Evolutionary conservation across 2,888 invertebrate species (phyloP).

Genomic region (Lasioglossum morio): DNA sequence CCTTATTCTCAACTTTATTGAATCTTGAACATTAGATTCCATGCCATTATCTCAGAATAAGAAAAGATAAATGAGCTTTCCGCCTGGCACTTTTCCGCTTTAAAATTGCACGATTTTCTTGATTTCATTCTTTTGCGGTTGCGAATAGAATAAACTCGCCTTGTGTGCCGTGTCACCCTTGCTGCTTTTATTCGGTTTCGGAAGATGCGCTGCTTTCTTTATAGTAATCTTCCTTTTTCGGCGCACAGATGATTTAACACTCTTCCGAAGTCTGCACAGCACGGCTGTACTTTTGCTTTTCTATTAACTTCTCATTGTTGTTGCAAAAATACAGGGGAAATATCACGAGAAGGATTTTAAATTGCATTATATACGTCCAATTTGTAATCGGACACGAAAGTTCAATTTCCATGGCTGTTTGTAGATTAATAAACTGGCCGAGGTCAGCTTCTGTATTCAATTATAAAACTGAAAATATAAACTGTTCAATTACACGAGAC

Average conservation of each 20-base stretch:
- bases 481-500: not conserved
- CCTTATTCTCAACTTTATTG: not conserved
- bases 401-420: not conserved
- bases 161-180: not conserved
- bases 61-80: not conserved
- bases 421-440: not conserved
- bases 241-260: not conserved
- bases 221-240: not conserved
- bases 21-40: not conserved
- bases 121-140: not conserved
- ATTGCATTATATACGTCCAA: not conserved
- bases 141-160: slow-evolving; percentile 7
- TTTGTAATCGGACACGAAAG: not conserved
- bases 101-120: slow-evolving; percentile 1
- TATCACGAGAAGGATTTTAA: not conserved
- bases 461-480: not conserved
- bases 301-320: not conserved
- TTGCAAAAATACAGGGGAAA: not conserved
- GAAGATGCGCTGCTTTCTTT: not conserved
- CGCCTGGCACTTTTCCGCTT: not conserved
- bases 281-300: not conserved
- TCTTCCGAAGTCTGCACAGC: not conserved
- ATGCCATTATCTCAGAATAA: slow-evolving; percentile 5
- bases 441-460: not conserved
- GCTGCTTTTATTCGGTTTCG: not conserved